phyloP scores from a whole-genome alignment of 2,797 vertebrate species.

The Molothrus ater region DNA sequence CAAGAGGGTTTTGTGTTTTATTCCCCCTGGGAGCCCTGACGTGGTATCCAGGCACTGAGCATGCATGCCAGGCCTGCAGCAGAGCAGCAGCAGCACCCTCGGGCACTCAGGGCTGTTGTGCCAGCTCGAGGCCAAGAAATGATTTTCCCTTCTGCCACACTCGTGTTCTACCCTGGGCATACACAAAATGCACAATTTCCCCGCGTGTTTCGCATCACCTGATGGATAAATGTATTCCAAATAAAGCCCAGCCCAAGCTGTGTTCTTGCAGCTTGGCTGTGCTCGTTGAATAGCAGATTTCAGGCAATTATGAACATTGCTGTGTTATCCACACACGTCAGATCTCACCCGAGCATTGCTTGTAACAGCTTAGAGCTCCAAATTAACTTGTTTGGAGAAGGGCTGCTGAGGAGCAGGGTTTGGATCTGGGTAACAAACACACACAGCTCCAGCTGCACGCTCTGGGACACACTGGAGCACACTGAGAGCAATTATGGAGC shows the following conservation, averaged over 20 bases:
- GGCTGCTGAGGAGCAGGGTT: neutral
- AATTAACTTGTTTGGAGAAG: neutral
- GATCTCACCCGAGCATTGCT: neutral
- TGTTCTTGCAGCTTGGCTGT: neutral
- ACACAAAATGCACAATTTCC: neutral
- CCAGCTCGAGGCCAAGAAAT: neutral
- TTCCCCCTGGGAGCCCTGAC: neutral
- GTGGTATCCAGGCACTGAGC: fast-evolving
- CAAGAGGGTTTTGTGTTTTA: neutral
- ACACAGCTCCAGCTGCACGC: neutral
- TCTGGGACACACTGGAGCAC: neutral
- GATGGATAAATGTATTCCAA: neutral
- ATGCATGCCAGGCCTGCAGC: neutral
- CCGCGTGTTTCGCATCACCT: neutral
- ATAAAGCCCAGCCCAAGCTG: neutral
- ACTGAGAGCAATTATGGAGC: neutral
- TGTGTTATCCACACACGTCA: neutral
- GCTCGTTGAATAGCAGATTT: neutral
- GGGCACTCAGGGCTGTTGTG: fast-evolving
- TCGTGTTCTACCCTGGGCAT: fast-evolving
- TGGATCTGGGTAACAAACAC: neutral
- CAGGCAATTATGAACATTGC: neutral
- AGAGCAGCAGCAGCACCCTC: neutral
- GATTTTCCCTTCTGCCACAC: fast-evolving
- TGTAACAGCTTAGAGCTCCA: neutral